A percentile compares a stretch with the other conserved stretches of the same genome.
Evolutionary conservation across 1,140 invertebrate genomes (phyloP).

Genomic region (Drepana arcuata): DNA sequence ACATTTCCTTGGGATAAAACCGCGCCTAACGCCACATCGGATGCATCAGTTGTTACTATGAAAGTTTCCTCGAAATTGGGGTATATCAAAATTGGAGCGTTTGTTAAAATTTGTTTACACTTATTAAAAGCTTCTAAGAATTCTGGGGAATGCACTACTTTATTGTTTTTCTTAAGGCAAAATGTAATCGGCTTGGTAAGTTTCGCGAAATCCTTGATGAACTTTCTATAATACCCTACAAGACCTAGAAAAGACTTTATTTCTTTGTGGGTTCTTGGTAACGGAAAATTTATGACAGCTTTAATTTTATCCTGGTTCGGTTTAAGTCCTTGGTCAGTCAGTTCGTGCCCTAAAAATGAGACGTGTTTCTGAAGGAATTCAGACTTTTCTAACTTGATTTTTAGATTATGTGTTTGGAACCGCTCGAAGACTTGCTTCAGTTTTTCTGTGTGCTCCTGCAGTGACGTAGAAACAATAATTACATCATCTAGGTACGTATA

Average conservation of each 20-base stretch:
- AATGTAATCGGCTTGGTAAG: slow-evolving; percentile 22
- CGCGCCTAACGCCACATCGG: slow-evolving; percentile 13
- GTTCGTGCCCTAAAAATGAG: slow-evolving; percentile 8
- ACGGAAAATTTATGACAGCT: slow-evolving; percentile 10
- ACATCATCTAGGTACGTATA: slow-evolving; percentile 16
- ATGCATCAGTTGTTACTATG: slow-evolving; percentile 21
- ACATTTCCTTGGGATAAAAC: slow-evolving; percentile 16
- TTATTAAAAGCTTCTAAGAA: slow-evolving; percentile 15
- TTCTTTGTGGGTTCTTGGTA: slow-evolving; percentile 9
- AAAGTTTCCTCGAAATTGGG: slow-evolving; percentile 17
- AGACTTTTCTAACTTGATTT: slow-evolving; percentile 9
- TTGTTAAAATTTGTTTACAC: slow-evolving; percentile 19
- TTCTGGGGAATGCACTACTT: slow-evolving; percentile 8
- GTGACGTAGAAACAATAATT: slow-evolving; percentile 10
- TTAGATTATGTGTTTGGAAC: slow-evolving; percentile 5
- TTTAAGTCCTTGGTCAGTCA: slow-evolving; percentile 12
- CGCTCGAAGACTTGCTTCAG: slow-evolving; percentile 8
- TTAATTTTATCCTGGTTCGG: slow-evolving; percentile 17
- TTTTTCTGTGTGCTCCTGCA: slow-evolving; percentile 13
- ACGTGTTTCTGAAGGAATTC: slow-evolving; percentile 9
- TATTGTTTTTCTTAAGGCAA: slow-evolving; percentile 15
- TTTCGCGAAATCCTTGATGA: slow-evolving; percentile 23
- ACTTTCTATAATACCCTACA: slow-evolving; percentile 32
- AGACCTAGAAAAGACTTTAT: slow-evolving; percentile 30
- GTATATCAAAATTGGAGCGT: slow-evolving; percentile 20